Conservation (phyloP, 1,140 invertebrate genomes). For the Ctenoplectra terminalis region DNA sequence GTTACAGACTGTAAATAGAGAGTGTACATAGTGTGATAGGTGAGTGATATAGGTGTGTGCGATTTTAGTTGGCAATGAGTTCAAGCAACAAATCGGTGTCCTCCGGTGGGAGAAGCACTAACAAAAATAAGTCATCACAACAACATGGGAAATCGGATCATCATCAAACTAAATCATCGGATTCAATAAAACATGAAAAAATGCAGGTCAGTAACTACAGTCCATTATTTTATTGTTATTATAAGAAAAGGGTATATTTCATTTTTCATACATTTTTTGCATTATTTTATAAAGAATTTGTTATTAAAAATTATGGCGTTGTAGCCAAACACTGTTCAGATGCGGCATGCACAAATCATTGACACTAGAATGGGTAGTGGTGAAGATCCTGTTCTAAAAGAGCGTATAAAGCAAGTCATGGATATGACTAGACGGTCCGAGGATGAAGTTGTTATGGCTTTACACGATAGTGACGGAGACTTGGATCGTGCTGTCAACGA, state of each 20-base stretch:
- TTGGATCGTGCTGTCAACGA: slow-evolving; percentile 89
- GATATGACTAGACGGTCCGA: slow-evolving; percentile 91
- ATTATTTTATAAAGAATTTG: not conserved
- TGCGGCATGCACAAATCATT: slow-evolving; percentile 88
- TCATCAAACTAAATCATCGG: slow-evolving; percentile 79
- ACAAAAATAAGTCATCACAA: slow-evolving; percentile 78
- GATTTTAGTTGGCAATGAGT: slow-evolving; percentile 81
- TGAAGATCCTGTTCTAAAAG: slow-evolving; percentile 87
- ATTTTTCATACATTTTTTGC: not conserved
- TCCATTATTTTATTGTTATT: slow-evolving; percentile 1
- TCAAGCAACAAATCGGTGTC: slow-evolving; percentile 81
- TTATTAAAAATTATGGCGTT: slow-evolving; percentile 39
- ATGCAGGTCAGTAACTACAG: slow-evolving; percentile 72
- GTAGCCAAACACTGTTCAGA: slow-evolving; percentile 79
- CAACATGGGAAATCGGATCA: slow-evolving; percentile 81
- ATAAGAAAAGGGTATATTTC: not conserved
- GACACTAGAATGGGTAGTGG: slow-evolving; percentile 84
- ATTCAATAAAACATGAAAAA: slow-evolving; percentile 81
- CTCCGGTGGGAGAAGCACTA: slow-evolving; percentile 78
- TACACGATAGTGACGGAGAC: slow-evolving; percentile 92
- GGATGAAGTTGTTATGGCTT: slow-evolving; percentile 91
- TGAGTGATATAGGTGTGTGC: slow-evolving; percentile 76
- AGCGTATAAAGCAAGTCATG: slow-evolving; percentile 91
- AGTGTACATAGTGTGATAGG: slow-evolving; percentile 83
- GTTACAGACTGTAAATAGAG: slow-evolving; percentile 84